Evolutionary conservation across 2,888 invertebrate genomes (phyloP).

Genomic region (Clusia tigrina): DNA sequence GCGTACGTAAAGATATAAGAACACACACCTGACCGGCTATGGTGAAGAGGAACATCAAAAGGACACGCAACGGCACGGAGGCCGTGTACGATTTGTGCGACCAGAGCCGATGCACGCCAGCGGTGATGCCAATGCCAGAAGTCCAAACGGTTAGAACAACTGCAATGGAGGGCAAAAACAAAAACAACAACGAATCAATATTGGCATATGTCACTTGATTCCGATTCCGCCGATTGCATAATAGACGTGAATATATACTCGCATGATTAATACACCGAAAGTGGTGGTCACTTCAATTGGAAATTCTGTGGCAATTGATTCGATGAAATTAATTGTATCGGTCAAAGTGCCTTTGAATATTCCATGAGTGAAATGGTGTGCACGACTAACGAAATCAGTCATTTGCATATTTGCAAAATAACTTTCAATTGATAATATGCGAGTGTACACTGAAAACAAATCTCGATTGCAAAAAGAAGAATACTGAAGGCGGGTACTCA

Average conservation of each 20-base stretch:
- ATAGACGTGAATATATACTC: background rate
- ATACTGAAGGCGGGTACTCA: too few species aligned
- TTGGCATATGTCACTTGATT: too few species aligned
- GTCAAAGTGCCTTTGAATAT: constrained; percentile 44
- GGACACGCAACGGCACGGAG: constrained; percentile 72
- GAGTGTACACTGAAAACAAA: too few species aligned
- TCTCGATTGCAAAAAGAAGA: too few species aligned
- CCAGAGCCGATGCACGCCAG: constrained; percentile 83
- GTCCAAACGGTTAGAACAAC: constrained; percentile 70
- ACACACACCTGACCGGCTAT: constrained; percentile 78
- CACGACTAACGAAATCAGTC: too few species aligned
- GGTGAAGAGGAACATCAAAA: constrained; percentile 77
- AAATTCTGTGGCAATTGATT: constrained; percentile 44
- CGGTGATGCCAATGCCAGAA: constrained; percentile 85
- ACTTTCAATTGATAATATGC: too few species aligned
- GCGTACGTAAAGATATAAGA: background rate
- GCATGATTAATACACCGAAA: background rate
- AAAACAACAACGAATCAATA: too few species aligned
- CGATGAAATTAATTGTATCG: constrained; percentile 47
- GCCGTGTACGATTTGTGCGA: constrained; percentile 82
- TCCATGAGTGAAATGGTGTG: too few species aligned
- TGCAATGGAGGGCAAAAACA: constrained; percentile 58
- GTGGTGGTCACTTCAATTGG: background rate
- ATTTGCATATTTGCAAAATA: too few species aligned
- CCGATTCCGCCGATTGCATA: too few species aligned